Base-by-base conservation (phyloP, 2,113 vertebrate genomes). In the Serilophus lunatus region DNA sequence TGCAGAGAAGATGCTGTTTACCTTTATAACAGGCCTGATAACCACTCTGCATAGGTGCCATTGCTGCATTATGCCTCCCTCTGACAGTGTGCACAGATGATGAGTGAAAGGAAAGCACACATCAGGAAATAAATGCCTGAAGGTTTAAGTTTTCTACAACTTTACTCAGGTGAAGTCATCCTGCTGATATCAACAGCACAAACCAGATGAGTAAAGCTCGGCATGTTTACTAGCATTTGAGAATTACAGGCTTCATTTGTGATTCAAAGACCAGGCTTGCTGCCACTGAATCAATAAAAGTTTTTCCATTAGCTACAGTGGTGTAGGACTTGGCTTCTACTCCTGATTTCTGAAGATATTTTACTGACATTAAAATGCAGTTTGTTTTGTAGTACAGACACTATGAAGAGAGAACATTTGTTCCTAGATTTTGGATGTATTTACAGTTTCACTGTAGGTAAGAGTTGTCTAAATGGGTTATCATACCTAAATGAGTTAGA, bases 161-260 rank as follows among this genome's bases (percentile, higher is more conserved):
- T 91, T 91, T 35, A 59, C 84, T 74, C 68, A 71, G 51, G 82
- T 82, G 63, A 90, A 95, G 63, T 82, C 54, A 56, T 78, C 54
- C 51, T 74, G 38, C 83, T 93, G 85, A 40, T 90, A 85, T n/a
- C 90, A 90, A 51, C 36, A 79, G 75, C 75, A 60, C 60, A 93
- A 94, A 86, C 28, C 44, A 94, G 64, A 85, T 94, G 90, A 83
- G 72, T 96, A 78, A 92, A 93, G 78, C 86, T 95, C 77, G 85
- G 80, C 45, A 35, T 28, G 36, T 76, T 56, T 89, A 60, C 68
- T 15, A 51, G 60, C 2, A 0, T 78, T 90, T 49, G 68, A 95
- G 88, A 95, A 94, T 92, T 93, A 96, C 76, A 92, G 90, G 68
- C 56, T 94, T 92, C 88, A 81, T 96, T 92, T 96, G 86, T 0